Base-by-base conservation (phyloP, 2,113 vertebrate species). In the Microtus richardsoni region DNA sequence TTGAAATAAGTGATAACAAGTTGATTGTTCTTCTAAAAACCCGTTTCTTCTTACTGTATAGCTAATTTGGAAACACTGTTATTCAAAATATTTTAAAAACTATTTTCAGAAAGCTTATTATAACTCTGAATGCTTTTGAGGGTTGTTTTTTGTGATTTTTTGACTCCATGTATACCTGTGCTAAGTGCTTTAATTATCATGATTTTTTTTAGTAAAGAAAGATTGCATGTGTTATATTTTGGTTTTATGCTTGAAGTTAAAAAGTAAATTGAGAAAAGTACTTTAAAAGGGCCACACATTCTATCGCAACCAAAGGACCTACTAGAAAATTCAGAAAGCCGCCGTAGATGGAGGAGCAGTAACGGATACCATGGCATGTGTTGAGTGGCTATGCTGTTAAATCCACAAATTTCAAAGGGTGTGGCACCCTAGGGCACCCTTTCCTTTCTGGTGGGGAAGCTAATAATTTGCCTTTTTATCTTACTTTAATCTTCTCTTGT, bases 381-480 rank as follows among this genome's bases (percentile, higher is more conserved):
- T 71, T 94, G 86, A 60, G 49, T 85, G 75, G 52, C 36, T 41
- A 17, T 83, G 30, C 70, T 91, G 7, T 87, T 78, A 17, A 82
- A 62, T 88, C 54, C 92, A 52, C 7, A 26, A 78, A 94, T 96
- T 96, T 96, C 44, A 95, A 66, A 75, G 83, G 79, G 19, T 78
- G 83, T 94, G 44, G 93, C 78, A 91, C 66, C 79, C 33, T 64
- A 73, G 54, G 86, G 66, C 88, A 96, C 73, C 88, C 92, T 95
- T 95, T 92, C 68, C 80, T 44, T 96, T 95, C 89, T 96, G 41
- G 64, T 88, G 82, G 70, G 58, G 79, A 60, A 95, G 88, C 24
- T 49, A 84, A 39, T 91, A 83, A 89, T 83, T 64, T 0, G 2
- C 47, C 41, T 73, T 78, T 10, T 73, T 62, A 79, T 73, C 66